phyloP scores from a whole-genome alignment of 2,113 vertebrate genomes.

The Anser cygnoides region DNA sequence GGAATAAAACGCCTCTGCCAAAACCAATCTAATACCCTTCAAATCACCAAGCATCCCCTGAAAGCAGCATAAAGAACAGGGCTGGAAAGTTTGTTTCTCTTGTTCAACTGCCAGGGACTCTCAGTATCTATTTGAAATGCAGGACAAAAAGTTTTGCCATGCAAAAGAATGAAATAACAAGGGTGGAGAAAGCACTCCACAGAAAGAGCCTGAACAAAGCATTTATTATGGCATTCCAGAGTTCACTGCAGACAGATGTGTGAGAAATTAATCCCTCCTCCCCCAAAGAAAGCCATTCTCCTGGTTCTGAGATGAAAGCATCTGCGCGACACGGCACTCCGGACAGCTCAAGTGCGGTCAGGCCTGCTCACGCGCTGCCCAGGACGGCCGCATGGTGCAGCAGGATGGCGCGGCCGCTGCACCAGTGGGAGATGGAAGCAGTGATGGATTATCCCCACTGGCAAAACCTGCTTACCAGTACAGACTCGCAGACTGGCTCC shows the following conservation, averaged over 20 bases:
- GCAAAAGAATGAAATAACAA: slow-evolving; percentile 42
- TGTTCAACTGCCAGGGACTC: slow-evolving; percentile 41
- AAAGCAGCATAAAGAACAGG: not conserved
- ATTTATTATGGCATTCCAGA: slow-evolving; percentile 37
- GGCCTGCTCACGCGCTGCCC: not conserved
- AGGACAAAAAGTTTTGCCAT: slow-evolving; percentile 54
- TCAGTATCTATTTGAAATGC: slow-evolving; percentile 42
- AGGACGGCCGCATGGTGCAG: not conserved
- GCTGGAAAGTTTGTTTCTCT: slow-evolving; percentile 49
- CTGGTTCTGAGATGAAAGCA: slow-evolving; percentile 61
- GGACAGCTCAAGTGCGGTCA: not conserved
- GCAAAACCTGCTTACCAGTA: not conserved
- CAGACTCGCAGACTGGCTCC: not conserved
- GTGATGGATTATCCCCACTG: not conserved
- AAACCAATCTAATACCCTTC: slow-evolving; percentile 35
- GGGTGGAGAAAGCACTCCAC: not conserved
- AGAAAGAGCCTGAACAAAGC: slow-evolving; percentile 54
- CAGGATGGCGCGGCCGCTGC: not conserved
- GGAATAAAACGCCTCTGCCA: not conserved
- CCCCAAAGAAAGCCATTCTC: slow-evolving; percentile 62
- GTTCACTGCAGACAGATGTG: slow-evolving; percentile 41
- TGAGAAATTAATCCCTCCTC: slow-evolving; percentile 41
- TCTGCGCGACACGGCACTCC: not conserved
- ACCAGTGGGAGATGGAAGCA: fast-evolving
- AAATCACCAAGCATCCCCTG: not conserved